A percentile compares a stretch with the other conserved stretches of the same genome.
These are phyloP conservation scores for Caenorhabditis briggsae DNA, from an alignment of 1,140 invertebrate genomes.

Conservation along the genomic window DNA sequence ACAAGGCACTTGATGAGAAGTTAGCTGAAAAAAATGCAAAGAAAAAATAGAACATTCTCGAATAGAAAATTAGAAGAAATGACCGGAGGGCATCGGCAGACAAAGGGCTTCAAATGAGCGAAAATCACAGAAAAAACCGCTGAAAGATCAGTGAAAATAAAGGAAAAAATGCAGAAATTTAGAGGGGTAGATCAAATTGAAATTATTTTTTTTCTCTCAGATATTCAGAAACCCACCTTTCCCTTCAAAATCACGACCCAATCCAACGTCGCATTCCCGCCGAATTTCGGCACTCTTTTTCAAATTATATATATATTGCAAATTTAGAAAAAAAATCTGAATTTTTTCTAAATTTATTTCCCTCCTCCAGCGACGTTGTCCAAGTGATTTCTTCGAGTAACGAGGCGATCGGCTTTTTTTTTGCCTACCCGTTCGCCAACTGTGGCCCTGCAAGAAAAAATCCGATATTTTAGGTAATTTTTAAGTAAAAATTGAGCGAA, in stretches of 20 bases:
- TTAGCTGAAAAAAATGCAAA: no score
- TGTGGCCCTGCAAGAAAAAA: conserved; percentile 20
- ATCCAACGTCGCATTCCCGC: conserved; percentile 53
- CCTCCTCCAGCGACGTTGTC: conserved; percentile 49
- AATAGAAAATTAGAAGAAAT: no score
- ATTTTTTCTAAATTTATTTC: conserved; percentile 6
- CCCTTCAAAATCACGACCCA: conserved; percentile 30
- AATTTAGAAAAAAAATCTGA: background rate
- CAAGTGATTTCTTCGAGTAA: conserved; percentile 14
- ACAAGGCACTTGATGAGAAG: no score
- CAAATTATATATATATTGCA: no score
- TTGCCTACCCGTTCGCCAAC: conserved; percentile 45
- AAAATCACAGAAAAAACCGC: background rate
- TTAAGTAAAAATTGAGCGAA: no score
- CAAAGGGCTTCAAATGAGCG: background rate
- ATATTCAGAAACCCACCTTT: background rate
- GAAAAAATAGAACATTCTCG: no score
- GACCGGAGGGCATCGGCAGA: no score
- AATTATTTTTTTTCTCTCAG: background rate
- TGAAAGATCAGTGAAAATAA: background rate
- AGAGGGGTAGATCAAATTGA: conserved; percentile 11
- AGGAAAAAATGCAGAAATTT: background rate
- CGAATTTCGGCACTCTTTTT: conserved; percentile 32
- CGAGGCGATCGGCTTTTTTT: conserved; percentile 45
- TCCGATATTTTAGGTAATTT: no score